A percentile compares a stretch with the other conserved stretches of the same genome.
Conservation (phyloP, 2,113 vertebrate genomes). For the Callopanchax toddi region DNA sequence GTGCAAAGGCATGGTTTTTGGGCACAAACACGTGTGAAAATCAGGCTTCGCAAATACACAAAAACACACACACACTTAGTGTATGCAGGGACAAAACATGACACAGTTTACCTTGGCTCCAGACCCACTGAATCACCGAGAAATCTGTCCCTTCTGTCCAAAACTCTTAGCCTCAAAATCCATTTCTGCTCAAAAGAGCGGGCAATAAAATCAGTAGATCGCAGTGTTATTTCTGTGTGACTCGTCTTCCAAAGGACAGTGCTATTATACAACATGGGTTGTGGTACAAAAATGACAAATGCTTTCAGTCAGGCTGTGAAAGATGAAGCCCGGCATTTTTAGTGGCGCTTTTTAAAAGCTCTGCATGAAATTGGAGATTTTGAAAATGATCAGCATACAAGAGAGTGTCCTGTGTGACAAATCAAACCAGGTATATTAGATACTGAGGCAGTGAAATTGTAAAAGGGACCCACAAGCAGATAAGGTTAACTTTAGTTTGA, state of each 20-base stretch:
- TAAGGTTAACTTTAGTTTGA: no score
- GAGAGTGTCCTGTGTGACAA: no score
- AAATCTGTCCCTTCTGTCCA: conserved; percentile 63
- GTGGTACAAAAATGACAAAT: neutral
- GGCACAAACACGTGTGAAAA: conserved; percentile 19
- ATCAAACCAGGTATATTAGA: no score
- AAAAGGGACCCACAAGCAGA: no score
- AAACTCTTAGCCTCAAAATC: conserved; percentile 51
- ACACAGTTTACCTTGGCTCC: conserved; percentile 63
- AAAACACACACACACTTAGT: conserved; percentile 3
- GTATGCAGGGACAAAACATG: conserved; percentile 25
- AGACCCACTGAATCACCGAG: conserved; percentile 52
- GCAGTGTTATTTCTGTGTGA: conserved; percentile 11
- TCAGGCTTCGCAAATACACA: conserved; percentile 14
- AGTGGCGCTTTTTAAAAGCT: no score
- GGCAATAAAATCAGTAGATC: conserved; percentile 15
- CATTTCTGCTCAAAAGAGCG: conserved; percentile 33
- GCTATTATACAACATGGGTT: neutral
- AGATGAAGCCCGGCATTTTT: neutral
- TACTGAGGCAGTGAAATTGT: no score
- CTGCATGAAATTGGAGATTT: no score
- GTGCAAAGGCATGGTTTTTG: neutral
- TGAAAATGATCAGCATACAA: no score
- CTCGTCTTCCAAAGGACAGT: conserved; percentile 16
- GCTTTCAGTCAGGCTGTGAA: neutral